Percentiles rank a stretch among this genome's conserved stretches.
Evolutionary conservation across 2,888 invertebrate species (phyloP).

Genomic region (Alsophila aescularia): DNA sequence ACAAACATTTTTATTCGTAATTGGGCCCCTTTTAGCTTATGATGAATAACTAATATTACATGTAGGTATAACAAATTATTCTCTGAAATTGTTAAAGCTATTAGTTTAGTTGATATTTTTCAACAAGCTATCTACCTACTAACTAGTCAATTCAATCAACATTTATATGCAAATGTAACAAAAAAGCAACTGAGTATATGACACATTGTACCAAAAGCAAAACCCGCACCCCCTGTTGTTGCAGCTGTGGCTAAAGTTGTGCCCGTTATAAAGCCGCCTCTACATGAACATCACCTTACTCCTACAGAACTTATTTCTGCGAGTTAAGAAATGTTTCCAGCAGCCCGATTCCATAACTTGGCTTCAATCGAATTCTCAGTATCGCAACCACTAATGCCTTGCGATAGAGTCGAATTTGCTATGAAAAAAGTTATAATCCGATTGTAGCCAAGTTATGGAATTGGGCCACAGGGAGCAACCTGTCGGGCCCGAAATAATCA

Average conservation of each 20-base stretch:
- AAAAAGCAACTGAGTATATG: conserved; percentile 27
- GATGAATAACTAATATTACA: not conserved
- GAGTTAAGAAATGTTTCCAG: conserved; percentile 75
- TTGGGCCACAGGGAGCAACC: conserved; percentile 64
- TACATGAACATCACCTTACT: conserved; percentile 57
- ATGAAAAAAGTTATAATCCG: too few relatives aligned
- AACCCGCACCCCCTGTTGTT: conserved; percentile 49
- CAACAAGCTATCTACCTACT: conserved; percentile 66
- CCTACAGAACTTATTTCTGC: conserved; percentile 73
- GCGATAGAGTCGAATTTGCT: too few relatives aligned
- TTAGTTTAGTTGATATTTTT: conserved; percentile 75
- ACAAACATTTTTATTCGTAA: not conserved
- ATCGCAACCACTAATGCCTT: too few relatives aligned
- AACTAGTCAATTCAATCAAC: conserved; percentile 74
- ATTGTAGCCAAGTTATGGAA: too few relatives aligned
- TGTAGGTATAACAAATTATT: conserved; percentile 30
- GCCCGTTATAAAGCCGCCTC: conserved; percentile 47
- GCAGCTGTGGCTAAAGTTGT: conserved; percentile 48
- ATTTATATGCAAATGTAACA: conserved; percentile 25
- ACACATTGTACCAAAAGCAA: conserved; percentile 44
- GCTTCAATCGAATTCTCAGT: too few relatives aligned
- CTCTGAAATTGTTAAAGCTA: conserved; percentile 71
- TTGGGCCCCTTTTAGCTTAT: not conserved
- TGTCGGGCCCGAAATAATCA: conserved; percentile 39
- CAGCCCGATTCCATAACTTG: too few relatives aligned